Percentiles rank a stretch among this genome's conserved stretches.
Conservation (phyloP, 2,797 vertebrate genomes). For the Falco rusticolus region DNA sequence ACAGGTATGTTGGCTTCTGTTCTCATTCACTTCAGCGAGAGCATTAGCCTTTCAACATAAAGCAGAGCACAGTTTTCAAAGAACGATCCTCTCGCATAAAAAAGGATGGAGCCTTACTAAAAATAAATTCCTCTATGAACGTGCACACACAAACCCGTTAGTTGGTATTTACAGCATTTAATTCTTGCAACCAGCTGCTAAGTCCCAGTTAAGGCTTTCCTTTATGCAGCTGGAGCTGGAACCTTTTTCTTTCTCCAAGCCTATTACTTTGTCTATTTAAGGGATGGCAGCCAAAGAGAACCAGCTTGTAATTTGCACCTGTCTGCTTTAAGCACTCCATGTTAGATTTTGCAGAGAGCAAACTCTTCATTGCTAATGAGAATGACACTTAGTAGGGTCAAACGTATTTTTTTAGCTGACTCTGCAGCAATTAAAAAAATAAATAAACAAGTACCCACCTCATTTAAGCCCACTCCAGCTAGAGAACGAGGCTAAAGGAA, state of each 20-base stretch:
- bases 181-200: constrained; percentile 66
- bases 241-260: constrained; percentile 33
- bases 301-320: constrained; percentile 75
- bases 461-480: neutral
- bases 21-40: constrained; percentile 32
- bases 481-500: neutral
- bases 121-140: neutral
- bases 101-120: neutral
- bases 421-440: neutral
- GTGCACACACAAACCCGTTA: neutral
- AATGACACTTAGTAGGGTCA: neutral
- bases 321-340: constrained; percentile 56
- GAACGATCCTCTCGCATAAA: neutral
- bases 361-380: constrained; percentile 59
- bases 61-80: constrained; percentile 20
- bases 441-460: neutral
- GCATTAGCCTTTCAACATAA: constrained; percentile 43
- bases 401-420: neutral
- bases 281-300: constrained; percentile 69
- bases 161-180: constrained; percentile 43
- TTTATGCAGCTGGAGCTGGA: constrained; percentile 64
- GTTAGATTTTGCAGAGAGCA: constrained; percentile 26
- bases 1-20: constrained; percentile 69
- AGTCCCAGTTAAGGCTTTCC: constrained; percentile 55
- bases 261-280: constrained; percentile 64